A percentile compares a stretch with the other conserved stretches of the same genome.
Conservation (phyloP, 1,140 invertebrate genomes). For the Proales similis region DNA sequence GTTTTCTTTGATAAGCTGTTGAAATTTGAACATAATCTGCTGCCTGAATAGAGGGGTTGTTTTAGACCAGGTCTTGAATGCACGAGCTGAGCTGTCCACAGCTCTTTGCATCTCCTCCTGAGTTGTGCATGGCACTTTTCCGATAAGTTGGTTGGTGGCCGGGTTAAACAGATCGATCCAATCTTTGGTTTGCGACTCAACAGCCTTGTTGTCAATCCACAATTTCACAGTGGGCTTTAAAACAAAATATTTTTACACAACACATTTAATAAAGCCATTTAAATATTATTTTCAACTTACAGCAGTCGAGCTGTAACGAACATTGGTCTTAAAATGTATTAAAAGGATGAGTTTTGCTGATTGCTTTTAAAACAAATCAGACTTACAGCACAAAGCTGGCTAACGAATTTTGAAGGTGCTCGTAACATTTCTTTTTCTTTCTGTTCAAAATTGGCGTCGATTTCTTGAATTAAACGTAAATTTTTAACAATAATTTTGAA, state of each 20-base stretch:
- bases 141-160: constrained; percentile 63
- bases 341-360: too few species aligned
- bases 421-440: too few species aligned
- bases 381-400: too few species aligned
- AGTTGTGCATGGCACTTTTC: constrained; percentile 80
- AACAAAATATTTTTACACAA: not conserved
- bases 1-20: constrained; percentile 68
- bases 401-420: too few species aligned
- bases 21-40: constrained; percentile 87
- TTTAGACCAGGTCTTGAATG: constrained; percentile 76
- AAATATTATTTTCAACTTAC: too few species aligned
- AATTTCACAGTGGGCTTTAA: constrained; percentile 66
- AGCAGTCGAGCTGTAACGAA: too few species aligned
- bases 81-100: constrained; percentile 73
- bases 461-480: too few species aligned
- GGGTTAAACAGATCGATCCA: constrained; percentile 92
- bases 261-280: too few species aligned
- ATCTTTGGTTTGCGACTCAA: constrained; percentile 81
- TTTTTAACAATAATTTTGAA: too few species aligned
- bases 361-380: too few species aligned
- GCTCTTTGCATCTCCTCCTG: constrained; percentile 82
- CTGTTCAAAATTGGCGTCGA: too few species aligned
- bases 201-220: constrained; percentile 87
- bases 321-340: too few species aligned
- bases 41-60: constrained; percentile 86